Evolutionary conservation across 2,888 invertebrate genomes (phyloP), one percentile per base, ranked within the genome.

Genomic region (Himalopsyche anomala): DNA sequence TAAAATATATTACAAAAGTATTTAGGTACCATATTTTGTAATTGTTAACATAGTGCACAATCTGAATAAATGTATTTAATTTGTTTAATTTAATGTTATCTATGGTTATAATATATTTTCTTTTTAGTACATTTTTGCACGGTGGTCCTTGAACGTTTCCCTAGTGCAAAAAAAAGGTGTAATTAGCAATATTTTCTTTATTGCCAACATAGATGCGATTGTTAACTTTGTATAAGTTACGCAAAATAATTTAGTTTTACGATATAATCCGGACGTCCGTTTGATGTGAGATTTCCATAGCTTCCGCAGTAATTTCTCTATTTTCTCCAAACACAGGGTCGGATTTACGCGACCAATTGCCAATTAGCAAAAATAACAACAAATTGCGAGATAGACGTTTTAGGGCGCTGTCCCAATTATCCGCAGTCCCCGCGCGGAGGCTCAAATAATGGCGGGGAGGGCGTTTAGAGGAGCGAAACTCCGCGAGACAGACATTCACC

Each of bases 331-430:
- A 74, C 19, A 38, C 69, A 74, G 74, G 38, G 38, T 38, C 38
- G 38, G 74, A 74, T 74, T 74, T 74, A 36, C 28, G 15, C 36
- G 38, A 74, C 74, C 74, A 74, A 74, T 12, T 74, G 74, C 74
- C 74, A 74, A 74, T 74, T 74, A 74, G 74, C 74, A 74, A 15
- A 51, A 74, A 74, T 74, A 74, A 38, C 12, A 74, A 74, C 74
- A 84, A 86, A 86, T 86, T 84, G 84, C 84, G 84, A 86, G 82
- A 84, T 82, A 83, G 83, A 81, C 86, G 80, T 55, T 51, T 54
- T 28, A 80, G 84, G 84, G 84, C 84, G 84, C 80, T 80, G 84
- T 80, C 86, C 86, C 45, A 84, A 84, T 74, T 86, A 86, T 86
- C 86, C 84, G 86, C 84, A 86, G 82, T 86, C 84, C 84, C 84